Base-by-base conservation (phyloP, 2,888 invertebrate genomes). In the Germaria angustata region DNA sequence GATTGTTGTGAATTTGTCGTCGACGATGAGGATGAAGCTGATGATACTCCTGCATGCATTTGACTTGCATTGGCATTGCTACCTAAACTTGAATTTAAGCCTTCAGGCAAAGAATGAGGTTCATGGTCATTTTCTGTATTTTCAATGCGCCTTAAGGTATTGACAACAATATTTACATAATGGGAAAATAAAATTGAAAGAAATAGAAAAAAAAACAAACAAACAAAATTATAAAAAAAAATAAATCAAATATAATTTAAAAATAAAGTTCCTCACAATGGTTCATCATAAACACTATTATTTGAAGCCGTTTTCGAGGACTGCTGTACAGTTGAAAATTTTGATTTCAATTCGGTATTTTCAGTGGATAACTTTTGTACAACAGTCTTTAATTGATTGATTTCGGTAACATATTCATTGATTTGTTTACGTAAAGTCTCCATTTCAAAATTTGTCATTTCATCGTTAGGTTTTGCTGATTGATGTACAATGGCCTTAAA, bases 351-450 rank as follows among this genome's bases (percentile, higher is more conserved):
- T 71, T 95, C 94, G 63, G 94, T 93, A 90, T 98, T 97, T 90
- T 97, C 97, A 80, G 93, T 94, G 17, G 95, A 95, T 53, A 98
- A 90, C 85, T 94, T 94, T 87, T 96, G 95, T 20, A 97, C 94
- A 57, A 94, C 94, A 3, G 93, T 89, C 85, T 90, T 90, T 57
- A 91, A 85, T 85, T 92, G 91, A 86, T 88, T 88, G 61, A 91
- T 91, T 85, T 91, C 90, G 55, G 87, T 87, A 80, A 90, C 88
- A 80, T 91, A 91, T 73, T 90, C 87, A 85, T 86, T 89, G 57
- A 91, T 86, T 85, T 91, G 91, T 79, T 89, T 89, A 57, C 90
- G 91, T 80, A 91, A 84, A 24, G 88, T 88, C 84, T 90, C 90
- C 86, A 92, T 89, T 88, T 91, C 91, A 41, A 73, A 84, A 78